Base-by-base conservation (phyloP, 2,888 invertebrate genomes). In the Eupithecia insigniata region DNA sequence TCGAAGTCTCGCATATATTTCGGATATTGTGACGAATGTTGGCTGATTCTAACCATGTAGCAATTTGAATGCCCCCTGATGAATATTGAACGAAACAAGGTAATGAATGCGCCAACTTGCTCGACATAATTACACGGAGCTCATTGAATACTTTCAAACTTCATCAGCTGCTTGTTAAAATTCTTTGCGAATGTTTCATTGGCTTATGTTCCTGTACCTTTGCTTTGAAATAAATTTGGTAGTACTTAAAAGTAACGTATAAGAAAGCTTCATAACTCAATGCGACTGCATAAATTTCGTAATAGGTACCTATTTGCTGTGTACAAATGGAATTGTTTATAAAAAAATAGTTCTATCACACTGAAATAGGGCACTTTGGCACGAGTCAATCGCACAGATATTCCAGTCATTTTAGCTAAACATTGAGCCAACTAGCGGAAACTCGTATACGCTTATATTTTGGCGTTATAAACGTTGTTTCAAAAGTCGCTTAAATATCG, bases 101-200 rank as follows among this genome's bases (percentile, higher is more conserved):
- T 91, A 91, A 91, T 89, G 86, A 90, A 90, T 87, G 88, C 89
- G 83, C 82, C 84, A 89, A 90, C 85, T 90, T 91, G 83, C 85
- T 88, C 85, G 82, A 89, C 88, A 89, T 91, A 88, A 92, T 92
- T 90, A 90, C 86, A 82, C 81, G 79, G 84, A 81, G 85, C 88
- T 90, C 90, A 90, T 90, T 90, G 89, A 91, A 90, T 90, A 88
- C 89, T 89, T 90, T 83, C 81, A 79, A 89, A 86, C 84, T 84
- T 78, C 76, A 79, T 77, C 78, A 81, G 81, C 79, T 81, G 84
- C 86, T 90, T 84, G 84, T 90, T 89, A 85, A 87, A 85, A 89
- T 89, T 90, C 89, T 82, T 83, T 62, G 69, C 30, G 43, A 69
- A 71, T 72, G 68, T 70, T 78, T 75, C 72, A 73, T 70, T 76